A percentile compares a stretch with the other conserved stretches of the same genome.
These are phyloP conservation scores for Eulacestoma nigropectus DNA, from an alignment of 2,113 vertebrate species.

Conservation along the genomic window DNA sequence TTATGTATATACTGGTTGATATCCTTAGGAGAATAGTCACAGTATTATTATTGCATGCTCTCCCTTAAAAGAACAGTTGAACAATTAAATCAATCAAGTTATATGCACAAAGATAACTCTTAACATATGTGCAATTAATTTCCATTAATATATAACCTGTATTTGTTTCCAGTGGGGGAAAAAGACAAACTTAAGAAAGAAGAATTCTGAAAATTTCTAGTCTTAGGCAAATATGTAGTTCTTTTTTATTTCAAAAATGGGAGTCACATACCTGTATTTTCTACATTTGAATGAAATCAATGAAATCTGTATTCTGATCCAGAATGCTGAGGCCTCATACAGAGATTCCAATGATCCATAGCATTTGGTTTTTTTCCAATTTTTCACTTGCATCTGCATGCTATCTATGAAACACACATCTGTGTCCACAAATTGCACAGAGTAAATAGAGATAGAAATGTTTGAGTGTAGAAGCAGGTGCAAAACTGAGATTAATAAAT, in stretches of 20 bases:
- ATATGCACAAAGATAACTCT: background rate
- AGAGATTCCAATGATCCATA: background rate
- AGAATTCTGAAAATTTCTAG: background rate
- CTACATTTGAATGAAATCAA: background rate
- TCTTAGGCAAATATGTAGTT: background rate
- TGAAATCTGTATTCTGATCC: background rate
- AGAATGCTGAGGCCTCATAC: background rate
- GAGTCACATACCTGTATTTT: background rate
- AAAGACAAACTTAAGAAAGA: background rate
- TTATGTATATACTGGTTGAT: background rate
- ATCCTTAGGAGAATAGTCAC: background rate
- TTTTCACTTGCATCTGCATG: conserved; percentile 14
- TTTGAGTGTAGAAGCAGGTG: conserved; percentile 29
- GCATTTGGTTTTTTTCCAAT: background rate
- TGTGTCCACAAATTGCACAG: conserved; percentile 2
- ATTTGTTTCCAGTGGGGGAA: background rate
- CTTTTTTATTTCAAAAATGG: background rate
- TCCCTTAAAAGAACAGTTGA: background rate
- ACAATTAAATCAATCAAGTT: background rate
- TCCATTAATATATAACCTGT: background rate
- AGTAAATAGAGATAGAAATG: background rate
- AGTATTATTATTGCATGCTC: background rate
- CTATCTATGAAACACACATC: conserved; percentile 10
- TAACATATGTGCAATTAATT: background rate
- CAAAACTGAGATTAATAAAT: conserved; percentile 12